A percentile compares a stretch with the other conserved stretches of the same genome.
phyloP scores from a whole-genome alignment of 2,113 vertebrate species.

The Asarcornis scutulata region DNA sequence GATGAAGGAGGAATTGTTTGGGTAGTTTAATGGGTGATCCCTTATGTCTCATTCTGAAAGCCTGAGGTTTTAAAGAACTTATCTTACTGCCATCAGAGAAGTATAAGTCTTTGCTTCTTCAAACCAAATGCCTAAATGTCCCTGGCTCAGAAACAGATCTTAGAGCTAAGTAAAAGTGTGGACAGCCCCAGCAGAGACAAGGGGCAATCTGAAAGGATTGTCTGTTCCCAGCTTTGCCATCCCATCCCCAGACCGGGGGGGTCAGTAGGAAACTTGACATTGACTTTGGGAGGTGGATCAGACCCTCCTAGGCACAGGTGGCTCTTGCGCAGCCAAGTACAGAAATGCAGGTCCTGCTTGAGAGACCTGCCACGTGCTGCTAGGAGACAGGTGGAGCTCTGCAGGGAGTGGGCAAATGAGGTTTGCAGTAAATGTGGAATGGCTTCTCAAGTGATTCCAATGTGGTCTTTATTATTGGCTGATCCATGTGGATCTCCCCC shows the following conservation, averaged over 20 bases:
- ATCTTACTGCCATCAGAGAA: not conserved
- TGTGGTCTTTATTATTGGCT: accelerated
- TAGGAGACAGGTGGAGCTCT: not conserved
- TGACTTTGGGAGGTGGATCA: not conserved
- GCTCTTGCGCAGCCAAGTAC: not conserved
- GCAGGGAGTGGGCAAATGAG: not conserved
- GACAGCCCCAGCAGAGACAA: not conserved
- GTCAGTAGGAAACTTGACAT: not conserved
- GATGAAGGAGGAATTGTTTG: conserved; percentile 26
- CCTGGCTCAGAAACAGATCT: not conserved
- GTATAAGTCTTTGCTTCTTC: conserved; percentile 31
- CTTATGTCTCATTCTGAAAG: conserved; percentile 15
- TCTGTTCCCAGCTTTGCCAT: not conserved
- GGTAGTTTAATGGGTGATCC: conserved; percentile 19
- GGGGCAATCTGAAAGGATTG: not conserved
- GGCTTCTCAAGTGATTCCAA: not conserved
- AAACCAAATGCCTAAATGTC: not conserved
- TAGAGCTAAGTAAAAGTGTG: not conserved
- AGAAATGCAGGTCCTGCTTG: not conserved
- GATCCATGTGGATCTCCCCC: not conserved
- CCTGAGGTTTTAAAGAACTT: conserved; percentile 19
- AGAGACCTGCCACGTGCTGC: not conserved
- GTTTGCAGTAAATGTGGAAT: not conserved
- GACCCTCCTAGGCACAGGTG: not conserved
- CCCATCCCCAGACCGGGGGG: not conserved